Evolutionary conservation across 2,888 invertebrate species (phyloP).

Genomic region (Mesodorylaimus sp.): DNA sequence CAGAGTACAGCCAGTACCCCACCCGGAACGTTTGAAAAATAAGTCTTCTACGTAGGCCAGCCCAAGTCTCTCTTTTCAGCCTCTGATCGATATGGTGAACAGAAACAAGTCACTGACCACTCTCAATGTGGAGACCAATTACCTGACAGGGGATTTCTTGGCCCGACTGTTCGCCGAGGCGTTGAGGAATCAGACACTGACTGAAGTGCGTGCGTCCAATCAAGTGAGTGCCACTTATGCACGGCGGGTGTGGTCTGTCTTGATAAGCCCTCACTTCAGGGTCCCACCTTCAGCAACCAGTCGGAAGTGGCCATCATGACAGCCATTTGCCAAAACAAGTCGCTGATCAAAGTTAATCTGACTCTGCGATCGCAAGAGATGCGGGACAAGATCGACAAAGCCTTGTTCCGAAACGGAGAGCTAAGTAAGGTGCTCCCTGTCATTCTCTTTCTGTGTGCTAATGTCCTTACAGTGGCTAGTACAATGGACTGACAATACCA

Average conservation of each 20-base stretch:
- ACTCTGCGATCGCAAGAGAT: background rate
- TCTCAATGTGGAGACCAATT: slow-evolving; percentile 66
- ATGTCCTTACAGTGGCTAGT: too few species aligned
- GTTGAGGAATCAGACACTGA: background rate
- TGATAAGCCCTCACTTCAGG: slow-evolving; percentile 2
- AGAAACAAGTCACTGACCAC: slow-evolving; percentile 35
- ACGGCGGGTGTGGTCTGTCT: background rate
- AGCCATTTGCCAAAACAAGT: slow-evolving; percentile 3
- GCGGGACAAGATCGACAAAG: slow-evolving; percentile 3
- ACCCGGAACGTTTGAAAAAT: too few species aligned
- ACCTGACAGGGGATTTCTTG: slow-evolving; percentile 68
- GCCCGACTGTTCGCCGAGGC: slow-evolving; percentile 53
- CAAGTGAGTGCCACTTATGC: background rate
- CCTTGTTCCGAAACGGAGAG: slow-evolving; percentile 6
- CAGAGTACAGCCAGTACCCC: too few species aligned
- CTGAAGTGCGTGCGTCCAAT: slow-evolving; percentile 4
- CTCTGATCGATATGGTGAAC: slow-evolving; percentile 43
- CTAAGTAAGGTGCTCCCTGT: slow-evolving; percentile 3
- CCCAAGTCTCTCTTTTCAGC: slow-evolving; percentile 34
- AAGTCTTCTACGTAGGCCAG: too few species aligned
- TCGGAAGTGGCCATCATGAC: slow-evolving; percentile 4
- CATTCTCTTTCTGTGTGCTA: too few species aligned
- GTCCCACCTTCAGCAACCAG: slow-evolving; percentile 1
- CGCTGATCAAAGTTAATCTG: background rate
- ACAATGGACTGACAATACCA: too few species aligned